Evolutionary conservation across 1,140 invertebrate species (phyloP).

Genomic region (Lepidurus packardi): DNA sequence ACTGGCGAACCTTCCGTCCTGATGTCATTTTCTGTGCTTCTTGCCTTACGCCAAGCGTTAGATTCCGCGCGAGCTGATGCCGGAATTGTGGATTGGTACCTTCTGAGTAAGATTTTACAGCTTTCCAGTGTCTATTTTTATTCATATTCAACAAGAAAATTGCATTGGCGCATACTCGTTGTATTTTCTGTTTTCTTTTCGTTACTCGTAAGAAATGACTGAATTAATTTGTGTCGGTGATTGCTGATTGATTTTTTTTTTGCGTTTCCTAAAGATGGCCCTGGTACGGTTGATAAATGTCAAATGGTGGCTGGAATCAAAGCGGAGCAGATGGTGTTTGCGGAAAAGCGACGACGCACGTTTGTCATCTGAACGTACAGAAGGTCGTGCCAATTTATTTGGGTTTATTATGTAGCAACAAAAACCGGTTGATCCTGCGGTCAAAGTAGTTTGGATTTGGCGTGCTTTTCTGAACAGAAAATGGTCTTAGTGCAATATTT

Average conservation of each 20-base stretch:
- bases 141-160: background rate
- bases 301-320: background rate
- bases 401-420: background rate
- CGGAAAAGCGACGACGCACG: background rate
- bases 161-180: background rate
- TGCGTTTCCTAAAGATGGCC: background rate
- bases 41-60: constrained; percentile 51
- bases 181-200: too few relatives aligned
- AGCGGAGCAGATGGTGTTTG: background rate
- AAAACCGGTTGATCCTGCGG: too few relatives aligned
- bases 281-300: constrained; percentile 1
- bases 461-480: too few relatives aligned
- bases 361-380: background rate
- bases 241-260: background rate
- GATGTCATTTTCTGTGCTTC: constrained; percentile 48
- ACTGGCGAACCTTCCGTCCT: constrained; percentile 56
- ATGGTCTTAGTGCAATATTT: too few relatives aligned
- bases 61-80: constrained; percentile 41
- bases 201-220: too few relatives aligned
- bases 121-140: background rate
- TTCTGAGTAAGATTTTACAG: constrained; percentile 41
- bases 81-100: constrained; percentile 46
- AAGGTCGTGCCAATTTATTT: background rate
- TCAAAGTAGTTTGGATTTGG: too few relatives aligned
- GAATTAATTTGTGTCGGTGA: background rate